Base-by-base conservation (phyloP, 2,797 vertebrate species). In the Chelon auratus region DNA sequence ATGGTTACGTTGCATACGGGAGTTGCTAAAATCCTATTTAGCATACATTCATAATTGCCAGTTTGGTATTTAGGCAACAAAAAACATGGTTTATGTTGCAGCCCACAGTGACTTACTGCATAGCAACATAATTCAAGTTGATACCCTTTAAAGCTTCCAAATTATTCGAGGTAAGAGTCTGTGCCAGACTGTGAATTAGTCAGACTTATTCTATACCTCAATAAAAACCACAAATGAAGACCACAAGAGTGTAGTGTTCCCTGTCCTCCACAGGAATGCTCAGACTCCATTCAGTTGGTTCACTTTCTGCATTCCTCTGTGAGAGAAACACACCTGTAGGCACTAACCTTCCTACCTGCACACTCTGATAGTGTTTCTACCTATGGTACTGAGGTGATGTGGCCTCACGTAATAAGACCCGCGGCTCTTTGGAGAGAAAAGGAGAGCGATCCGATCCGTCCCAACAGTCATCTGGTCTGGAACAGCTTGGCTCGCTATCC, bases 301-400 rank as follows among this genome's bases (percentile, higher is more conserved):
- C 71, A 78, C 56, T 60, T 12, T 45, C 69, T 60, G 74, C 85
- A 90, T 91, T 91, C 87, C 72, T 83, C 52, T 55, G 65, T 4
- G 55, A 48, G 26, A 82, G 61, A 9, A 33, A 74, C 79, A 84
- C 87, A 91, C 88, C 86, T 93, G 88, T 64, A 74, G 68, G 83
- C 37, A 55, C 60, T 4, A 22, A 62, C 69, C 51, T 15, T 26
- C 58, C 73, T 69, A 70, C 62, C 77, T 68, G 73, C 51, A 69
- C 72, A 77, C 56, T 51, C 73, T 15, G 68, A 75, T 84, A 85
- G 48, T 69, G 82, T 90, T 89, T 88, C 75, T 60, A 70, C n/a
- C 62, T 45, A 50, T 60, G 60, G 52, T 17, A 9, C 52, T 39
- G 62, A 84, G 79, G 55, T 62, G 75, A 69, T 73, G 61, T 58